Evolutionary conservation across 2,797 vertebrate genomes (phyloP), one percentile per base, ranked within the genome.

Genomic region (Poliocrania exsul): DNA sequence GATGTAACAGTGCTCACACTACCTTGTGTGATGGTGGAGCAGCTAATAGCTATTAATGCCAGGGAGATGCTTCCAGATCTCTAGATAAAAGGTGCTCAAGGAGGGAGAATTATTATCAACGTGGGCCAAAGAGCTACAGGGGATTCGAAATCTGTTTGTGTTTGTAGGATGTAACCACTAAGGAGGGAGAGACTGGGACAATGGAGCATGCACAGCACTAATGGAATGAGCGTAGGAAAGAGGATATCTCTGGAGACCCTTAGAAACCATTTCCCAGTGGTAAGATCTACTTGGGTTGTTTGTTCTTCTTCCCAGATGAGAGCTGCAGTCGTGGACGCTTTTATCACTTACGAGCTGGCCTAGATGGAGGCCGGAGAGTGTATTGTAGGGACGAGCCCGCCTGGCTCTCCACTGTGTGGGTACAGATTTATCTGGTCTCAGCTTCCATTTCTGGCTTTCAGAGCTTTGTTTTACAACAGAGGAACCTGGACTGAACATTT

Each of bases 141-240:
- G 91, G 84, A 93, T 92, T 94, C 18, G 49, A 87, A 95, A 95
- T 95, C 93, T 92, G 92, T 93, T 95, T 92, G 86, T 93, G 54
- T 85, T 91, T 71, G 86, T 85, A 92, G 95, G 88, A 90, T 92
- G 85, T 91, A 91, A 88, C 86, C 88, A 7, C 96, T 81, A 71
- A 86, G 94, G 93, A 91, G 91, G 94, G 81, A 96, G 92, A 96
- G 94, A 50, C 65, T 90, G 87, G 95, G 92, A 95, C 94, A 94
- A 91, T 82, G 93, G 96, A 88, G 94, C 94, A 82, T 91, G 92
- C 86, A 95, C 81, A 75, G 94, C 89, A 79, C 94, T 96, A 97
- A 97, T 95, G 96, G 95, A 96, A 96, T 95, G 88, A 97, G 94
- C 86, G 31, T 79, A 95, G 93, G 96, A 94, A 95, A 95, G 88